Evolutionary conservation across 2,797 vertebrate genomes (phyloP).

Genomic region (Rhinoraja longicauda): DNA sequence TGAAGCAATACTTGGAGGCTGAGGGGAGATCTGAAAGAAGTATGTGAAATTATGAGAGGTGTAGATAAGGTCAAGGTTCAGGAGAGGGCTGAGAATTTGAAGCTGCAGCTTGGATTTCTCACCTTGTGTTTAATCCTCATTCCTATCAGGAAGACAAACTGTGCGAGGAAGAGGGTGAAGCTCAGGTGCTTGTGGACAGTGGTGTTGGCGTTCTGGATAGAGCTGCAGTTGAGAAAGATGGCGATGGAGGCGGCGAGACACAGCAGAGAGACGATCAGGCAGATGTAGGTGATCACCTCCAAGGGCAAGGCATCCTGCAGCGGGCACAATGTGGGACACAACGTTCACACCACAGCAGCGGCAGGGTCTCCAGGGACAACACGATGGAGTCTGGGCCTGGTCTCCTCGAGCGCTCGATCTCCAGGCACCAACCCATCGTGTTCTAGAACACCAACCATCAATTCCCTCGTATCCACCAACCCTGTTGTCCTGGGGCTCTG

Average conservation of each 20-base stretch:
- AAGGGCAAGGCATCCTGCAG: background rate
- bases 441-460: no score
- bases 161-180: conserved; percentile 41
- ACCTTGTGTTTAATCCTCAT: conserved; percentile 19
- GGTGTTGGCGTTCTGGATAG: conserved; percentile 41
- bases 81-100: background rate
- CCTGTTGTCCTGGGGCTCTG: no score
- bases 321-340: background rate
- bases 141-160: conserved; percentile 41
- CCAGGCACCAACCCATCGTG: no score
- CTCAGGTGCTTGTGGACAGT: conserved; percentile 42
- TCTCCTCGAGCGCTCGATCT: no score
- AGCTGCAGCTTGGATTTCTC: background rate
- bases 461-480: no score
- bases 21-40: no score
- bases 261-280: conserved; percentile 41
- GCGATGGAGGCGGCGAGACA: conserved; percentile 43
- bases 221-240: conserved; percentile 42
- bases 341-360: background rate
- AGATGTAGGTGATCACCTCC: conserved; percentile 38
- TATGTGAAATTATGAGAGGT: no score
- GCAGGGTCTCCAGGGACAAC: background rate
- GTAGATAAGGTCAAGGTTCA: background rate
- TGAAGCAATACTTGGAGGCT: no score
- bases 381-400: background rate